Evolutionary conservation across 2,797 vertebrate species (phyloP).

Genomic region (Oreochromis mossambicus): DNA sequence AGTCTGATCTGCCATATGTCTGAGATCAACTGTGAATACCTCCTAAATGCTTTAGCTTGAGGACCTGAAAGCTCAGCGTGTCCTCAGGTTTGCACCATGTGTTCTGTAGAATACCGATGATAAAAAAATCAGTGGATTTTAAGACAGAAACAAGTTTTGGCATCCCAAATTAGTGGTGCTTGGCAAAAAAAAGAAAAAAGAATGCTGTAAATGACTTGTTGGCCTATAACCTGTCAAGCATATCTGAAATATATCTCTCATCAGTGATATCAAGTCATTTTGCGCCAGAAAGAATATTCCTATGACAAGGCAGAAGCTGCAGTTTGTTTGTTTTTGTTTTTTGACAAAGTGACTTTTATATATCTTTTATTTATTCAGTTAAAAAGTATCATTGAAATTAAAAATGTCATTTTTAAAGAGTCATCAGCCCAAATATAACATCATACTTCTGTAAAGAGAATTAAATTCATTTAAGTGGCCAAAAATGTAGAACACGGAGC

Average conservation of each 20-base stretch:
- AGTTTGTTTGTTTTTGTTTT: no score
- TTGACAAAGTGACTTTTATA: no score
- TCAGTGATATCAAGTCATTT: not conserved
- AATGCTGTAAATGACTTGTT: not conserved
- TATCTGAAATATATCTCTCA: not conserved
- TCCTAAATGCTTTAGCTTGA: not conserved
- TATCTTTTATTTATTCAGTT: no score
- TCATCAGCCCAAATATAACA: not conserved
- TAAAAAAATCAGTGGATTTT: not conserved
- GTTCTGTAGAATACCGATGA: not conserved
- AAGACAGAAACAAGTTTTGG: not conserved
- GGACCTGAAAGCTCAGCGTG: not conserved
- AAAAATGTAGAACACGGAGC: not conserved
- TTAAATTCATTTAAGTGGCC: not conserved
- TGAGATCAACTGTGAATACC: slow-evolving; percentile 13
- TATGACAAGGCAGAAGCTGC: not conserved
- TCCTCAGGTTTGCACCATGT: not conserved
- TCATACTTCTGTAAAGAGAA: not conserved
- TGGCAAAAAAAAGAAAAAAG: not conserved
- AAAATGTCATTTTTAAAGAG: no score
- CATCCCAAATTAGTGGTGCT: not conserved
- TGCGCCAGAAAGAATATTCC: not conserved
- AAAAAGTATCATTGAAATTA: no score
- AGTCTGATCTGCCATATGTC: slow-evolving; percentile 17
- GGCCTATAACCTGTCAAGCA: not conserved